Percentiles rank a stretch among this genome's conserved stretches.
These are phyloP conservation scores for Parasteatoda lunata DNA, from an alignment of 2,888 invertebrate species.

Conservation along the genomic window DNA sequence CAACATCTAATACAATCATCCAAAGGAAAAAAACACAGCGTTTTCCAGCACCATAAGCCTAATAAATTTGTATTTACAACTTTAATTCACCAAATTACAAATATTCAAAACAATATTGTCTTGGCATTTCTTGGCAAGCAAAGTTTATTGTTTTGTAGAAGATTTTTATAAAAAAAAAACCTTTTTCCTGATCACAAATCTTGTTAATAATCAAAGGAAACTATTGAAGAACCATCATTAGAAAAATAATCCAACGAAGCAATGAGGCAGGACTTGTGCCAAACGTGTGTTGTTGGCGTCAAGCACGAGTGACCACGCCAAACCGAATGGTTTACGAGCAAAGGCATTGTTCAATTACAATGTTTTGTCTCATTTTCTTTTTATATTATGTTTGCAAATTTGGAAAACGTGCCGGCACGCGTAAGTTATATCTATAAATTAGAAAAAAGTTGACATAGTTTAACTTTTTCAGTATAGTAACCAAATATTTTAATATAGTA, in stretches of 20 bases:
- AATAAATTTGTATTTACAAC: too few species aligned
- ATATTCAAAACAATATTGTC: too few species aligned
- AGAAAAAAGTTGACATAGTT: too few species aligned
- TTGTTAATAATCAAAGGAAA: background rate
- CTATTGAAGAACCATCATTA: background rate
- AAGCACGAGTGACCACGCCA: slow-evolving; percentile 56
- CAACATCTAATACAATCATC: too few species aligned
- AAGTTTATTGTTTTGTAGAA: too few species aligned
- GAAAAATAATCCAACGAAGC: slow-evolving; percentile 4
- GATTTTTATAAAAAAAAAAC: too few species aligned
- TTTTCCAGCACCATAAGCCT: too few species aligned
- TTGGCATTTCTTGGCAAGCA: too few species aligned
- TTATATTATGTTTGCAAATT: slow-evolving; percentile 26
- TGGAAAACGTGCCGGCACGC: slow-evolving; percentile 64
- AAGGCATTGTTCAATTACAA: slow-evolving; percentile 65
- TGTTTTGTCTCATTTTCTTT: slow-evolving; percentile 36
- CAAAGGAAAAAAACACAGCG: too few species aligned
- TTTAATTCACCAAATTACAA: too few species aligned
- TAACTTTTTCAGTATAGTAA: too few species aligned
- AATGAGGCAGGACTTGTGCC: slow-evolving; percentile 50
- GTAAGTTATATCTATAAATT: background rate
- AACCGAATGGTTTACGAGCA: slow-evolving; percentile 49
- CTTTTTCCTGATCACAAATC: background rate
- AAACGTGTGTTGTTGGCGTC: slow-evolving; percentile 49
- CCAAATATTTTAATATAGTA: too few species aligned